A percentile compares a stretch with the other conserved stretches of the same genome.
Evolutionary conservation across 2,888 invertebrate species (phyloP).

Genomic region (Teinopalpus imperialis): DNA sequence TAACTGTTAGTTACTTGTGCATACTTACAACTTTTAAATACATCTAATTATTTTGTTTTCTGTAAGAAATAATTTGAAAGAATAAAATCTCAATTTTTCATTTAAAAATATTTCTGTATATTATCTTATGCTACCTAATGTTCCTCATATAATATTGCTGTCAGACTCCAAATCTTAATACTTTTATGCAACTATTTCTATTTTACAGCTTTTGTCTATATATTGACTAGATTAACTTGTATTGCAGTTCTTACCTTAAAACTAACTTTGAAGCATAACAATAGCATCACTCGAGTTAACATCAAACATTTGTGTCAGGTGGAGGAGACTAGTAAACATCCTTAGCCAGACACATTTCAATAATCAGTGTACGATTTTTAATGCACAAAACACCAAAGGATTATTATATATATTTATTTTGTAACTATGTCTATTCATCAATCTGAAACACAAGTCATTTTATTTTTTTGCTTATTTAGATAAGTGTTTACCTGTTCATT

Average conservation of each 20-base stretch:
- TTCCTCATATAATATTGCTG: constrained; percentile 12
- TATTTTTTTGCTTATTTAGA: too few species aligned
- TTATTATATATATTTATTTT: too few species aligned
- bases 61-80: neutral
- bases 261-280: constrained; percentile 23
- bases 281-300: constrained; percentile 10
- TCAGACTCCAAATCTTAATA: constrained; percentile 1
- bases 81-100: neutral
- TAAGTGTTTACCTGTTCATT: too few species aligned
- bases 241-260: constrained; percentile 22
- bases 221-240: constrained; percentile 25
- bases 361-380: too few species aligned
- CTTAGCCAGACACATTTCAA: constrained; percentile 4
- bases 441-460: too few species aligned
- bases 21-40: too few species aligned
- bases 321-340: constrained; percentile 8
- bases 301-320: neutral
- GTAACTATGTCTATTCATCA: too few species aligned
- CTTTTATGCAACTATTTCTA: constrained; percentile 13
- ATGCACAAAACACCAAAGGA: too few species aligned
- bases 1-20: too few species aligned
- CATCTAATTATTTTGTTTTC: too few species aligned
- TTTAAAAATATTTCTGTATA: constrained; percentile 1
- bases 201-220: constrained; percentile 5
- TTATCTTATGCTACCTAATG: constrained; percentile 6